These are phyloP conservation scores for Anolis apletophallus DNA, from an alignment of 2,797 vertebrate species.

Conservation along the genomic window DNA sequence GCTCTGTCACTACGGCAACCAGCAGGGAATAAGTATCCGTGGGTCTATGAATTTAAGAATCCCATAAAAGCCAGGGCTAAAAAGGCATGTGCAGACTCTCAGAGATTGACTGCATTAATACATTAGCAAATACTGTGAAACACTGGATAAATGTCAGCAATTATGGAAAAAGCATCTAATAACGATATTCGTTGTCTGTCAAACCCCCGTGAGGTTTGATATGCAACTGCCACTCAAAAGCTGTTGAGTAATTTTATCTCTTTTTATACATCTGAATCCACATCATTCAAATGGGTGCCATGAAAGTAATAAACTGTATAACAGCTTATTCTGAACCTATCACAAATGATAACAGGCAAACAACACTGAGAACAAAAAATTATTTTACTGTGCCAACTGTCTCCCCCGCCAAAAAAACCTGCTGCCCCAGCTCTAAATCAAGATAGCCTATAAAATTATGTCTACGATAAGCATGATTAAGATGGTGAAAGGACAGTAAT, in stretches of 20 bases:
- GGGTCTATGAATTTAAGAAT: conserved; percentile 93
- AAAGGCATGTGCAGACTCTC: conserved; percentile 90
- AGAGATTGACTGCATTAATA: conserved; percentile 98
- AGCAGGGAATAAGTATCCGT: conserved; percentile 91
- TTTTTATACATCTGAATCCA: conserved; percentile 85
- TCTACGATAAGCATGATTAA: conserved; percentile 66
- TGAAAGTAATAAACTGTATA: conserved; percentile 84
- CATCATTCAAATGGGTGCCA: conserved; percentile 83
- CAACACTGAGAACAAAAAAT: conserved; percentile 70
- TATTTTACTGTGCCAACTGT: conserved; percentile 42
- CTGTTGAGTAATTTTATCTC: conserved; percentile 84
- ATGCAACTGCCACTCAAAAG: conserved; percentile 87
- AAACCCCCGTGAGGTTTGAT: conserved; percentile 91
- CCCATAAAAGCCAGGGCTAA: conserved; percentile 94
- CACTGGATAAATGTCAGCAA: conserved; percentile 99
- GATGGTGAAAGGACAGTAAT: conserved; percentile 59
- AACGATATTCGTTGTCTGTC: conserved; percentile 96
- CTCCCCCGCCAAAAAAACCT: conserved; percentile 43
- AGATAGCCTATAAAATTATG: conserved; percentile 45
- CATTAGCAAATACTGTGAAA: conserved; percentile 99
- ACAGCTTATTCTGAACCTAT: conserved; percentile 76
- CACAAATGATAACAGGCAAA: conserved; percentile 80
- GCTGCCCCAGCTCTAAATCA: neutral
- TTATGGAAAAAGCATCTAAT: conserved; percentile 95
- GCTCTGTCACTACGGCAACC: conserved; percentile 97